Evolutionary conservation across 2,888 invertebrate species (phyloP), one percentile per base, ranked within the genome.

Genomic region (Diachrysia chrysitis): DNA sequence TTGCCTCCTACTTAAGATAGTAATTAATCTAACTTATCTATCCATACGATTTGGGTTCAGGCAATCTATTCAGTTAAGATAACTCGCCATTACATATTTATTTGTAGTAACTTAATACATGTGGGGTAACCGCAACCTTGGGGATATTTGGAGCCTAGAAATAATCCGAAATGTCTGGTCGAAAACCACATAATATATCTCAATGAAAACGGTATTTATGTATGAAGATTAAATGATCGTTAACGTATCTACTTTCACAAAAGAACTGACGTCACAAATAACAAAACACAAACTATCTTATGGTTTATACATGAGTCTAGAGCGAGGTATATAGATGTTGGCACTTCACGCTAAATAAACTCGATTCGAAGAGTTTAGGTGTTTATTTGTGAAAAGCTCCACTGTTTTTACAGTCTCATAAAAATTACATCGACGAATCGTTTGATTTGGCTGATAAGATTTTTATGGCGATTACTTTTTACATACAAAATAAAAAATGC

Each of bases 361-460:
- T 53, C 60, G 42, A 63, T 73, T 73, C 35, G 25, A 55, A 67
- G 66, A 68, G 64, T 76, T 77, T 80, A 73, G 68, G 59, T 76
- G 77, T 81, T 82, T 77, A 82, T 75, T 81, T 69, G 62, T 63
- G 76, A 79, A 86, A 90, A 85, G 85, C 85, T 86, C 84, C 83
- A 75, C 76, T 78, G 79, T 85, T 85, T 87, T 91, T 92, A 92
- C 87, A 85, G 80, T 87, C 81, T 78, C 77, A 88, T 92, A 92
- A 92, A 90, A 90, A 89, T 87, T 85, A 89, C 86, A 86, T 84
- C 84, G 87, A 85, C 85, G 88, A 89, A 89, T 87, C 86, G 86
- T 88, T 89, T 87, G 90, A 90, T 88, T 89, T 83, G 83, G 85
- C 82, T 85, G 86, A 85, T 88, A 87, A 88, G 87, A 82, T 85